Base-by-base conservation (phyloP, 2,797 vertebrate species). In the Xyrichtys novacula region DNA sequence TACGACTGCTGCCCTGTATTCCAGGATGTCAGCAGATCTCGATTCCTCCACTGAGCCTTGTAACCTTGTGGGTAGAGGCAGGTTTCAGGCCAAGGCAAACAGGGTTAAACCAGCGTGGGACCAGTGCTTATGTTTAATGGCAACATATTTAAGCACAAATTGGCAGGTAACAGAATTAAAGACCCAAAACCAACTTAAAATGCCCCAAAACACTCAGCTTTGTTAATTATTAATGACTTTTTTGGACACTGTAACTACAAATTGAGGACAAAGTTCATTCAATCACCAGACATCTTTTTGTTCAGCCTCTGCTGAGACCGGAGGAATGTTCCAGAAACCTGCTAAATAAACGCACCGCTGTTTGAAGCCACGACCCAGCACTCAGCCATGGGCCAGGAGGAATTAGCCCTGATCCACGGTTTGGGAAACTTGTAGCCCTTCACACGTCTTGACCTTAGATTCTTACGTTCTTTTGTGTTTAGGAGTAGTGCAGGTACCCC, bases 1-100 rank as follows among this genome's bases (percentile, higher is more conserved):
- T 96, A 95, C 94, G 95, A 95, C 91, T 91, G 93, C 93, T 94
- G 92, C 90, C 74, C 77, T 91, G 91, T 92, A 93, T 96, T 96
- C 76, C 89, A 92, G 93, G 91, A 91, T 92, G 95, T 97, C 96
- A 97, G 96, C 96, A 96, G 85, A 96, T 97, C 94, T 93, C 85
- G 87, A 94, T 90, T 88, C 85, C 91, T 96, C 95, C 94, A 88
- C 91, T 90, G 95, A 96, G 95, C 93, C 93, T 91, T 91, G 88
- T 95, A 95, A 96, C 89, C 84, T 91, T 91, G 89, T 92, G 91
- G 93, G 87, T 88, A 93, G 92, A 94, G 92, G 92, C 91, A 85
- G 87, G 90, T 91, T 91, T 93, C 89, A 93, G 93, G 94, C 96
- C 96, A 96, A 92, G 91, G 94, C 93, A 95, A 95, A 95, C 92